Evolutionary conservation across 2,113 vertebrate genomes (phyloP).

Genomic region (Pelmatolapia mariae): DNA sequence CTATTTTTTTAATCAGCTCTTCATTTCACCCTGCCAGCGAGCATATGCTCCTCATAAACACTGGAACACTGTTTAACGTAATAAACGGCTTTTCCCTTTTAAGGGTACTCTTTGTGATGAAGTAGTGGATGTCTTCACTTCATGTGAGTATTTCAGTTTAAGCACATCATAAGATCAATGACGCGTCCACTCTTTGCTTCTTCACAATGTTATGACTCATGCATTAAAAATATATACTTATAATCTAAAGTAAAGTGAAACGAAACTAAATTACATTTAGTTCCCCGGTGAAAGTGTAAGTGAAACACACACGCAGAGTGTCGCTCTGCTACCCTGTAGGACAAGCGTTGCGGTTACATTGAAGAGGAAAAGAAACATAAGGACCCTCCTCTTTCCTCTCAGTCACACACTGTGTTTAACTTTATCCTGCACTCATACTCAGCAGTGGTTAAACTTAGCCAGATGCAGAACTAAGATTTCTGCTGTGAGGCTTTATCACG

Average conservation of each 20-base stretch:
- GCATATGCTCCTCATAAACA: not conserved
- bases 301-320: not conserved
- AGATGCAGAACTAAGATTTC: slow-evolving; percentile 1
- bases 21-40: not conserved
- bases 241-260: not conserved
- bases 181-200: not conserved
- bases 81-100: not conserved
- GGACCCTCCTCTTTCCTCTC: slow-evolving; percentile 35
- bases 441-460: slow-evolving; percentile 25
- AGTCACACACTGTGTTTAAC: slow-evolving; percentile 14
- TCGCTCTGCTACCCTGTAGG: not conserved
- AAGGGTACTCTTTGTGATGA: not conserved
- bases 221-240: not conserved
- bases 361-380: slow-evolving; percentile 24
- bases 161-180: not conserved
- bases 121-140: not conserved
- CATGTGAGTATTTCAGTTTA: not conserved
- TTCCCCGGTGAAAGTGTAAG: not conserved
- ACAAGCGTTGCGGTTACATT: slow-evolving; percentile 3
- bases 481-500: not conserved
- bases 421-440: not conserved
- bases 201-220: not conserved
- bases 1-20: not conserved
- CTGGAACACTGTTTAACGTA: not conserved
- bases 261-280: not conserved